Percentiles rank a stretch among this genome's conserved stretches.
These are phyloP conservation scores for Drosophila fulvimacula DNA, from an alignment of 2,888 invertebrate genomes.

Conservation along the genomic window DNA sequence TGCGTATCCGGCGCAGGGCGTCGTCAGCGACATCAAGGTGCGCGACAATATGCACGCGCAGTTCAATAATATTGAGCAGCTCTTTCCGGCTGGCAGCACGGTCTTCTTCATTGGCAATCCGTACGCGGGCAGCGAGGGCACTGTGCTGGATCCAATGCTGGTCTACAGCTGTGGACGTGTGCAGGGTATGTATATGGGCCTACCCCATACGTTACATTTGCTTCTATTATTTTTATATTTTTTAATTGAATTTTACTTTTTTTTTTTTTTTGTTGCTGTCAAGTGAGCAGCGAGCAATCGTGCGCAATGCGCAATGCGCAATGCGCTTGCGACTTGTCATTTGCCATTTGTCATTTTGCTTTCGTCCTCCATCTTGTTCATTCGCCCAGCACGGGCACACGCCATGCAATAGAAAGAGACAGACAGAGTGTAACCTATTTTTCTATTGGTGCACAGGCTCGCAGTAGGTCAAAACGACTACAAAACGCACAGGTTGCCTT, in stretches of 20 bases:
- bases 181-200: constrained; percentile 78
- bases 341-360: too few species aligned
- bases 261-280: too few species aligned
- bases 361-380: not conserved
- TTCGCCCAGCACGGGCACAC: not conserved
- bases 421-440: not conserved
- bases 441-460: too few species aligned
- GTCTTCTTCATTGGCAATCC: constrained; percentile 92
- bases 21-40: constrained; percentile 72
- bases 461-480: too few species aligned
- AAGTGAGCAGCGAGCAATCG: too few species aligned
- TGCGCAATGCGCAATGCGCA: not conserved
- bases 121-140: constrained; percentile 92
- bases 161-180: constrained; percentile 82
- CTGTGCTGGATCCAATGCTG: constrained; percentile 86
- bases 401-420: not conserved
- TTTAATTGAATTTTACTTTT: too few species aligned
- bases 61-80: constrained; percentile 85
- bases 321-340: too few species aligned
- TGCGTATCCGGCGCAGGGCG: constrained; percentile 87
- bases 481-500: not conserved
- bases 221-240: too few species aligned
- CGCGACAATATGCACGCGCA: constrained; percentile 82
- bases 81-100: constrained; percentile 88
- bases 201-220: too few species aligned